A percentile compares a stretch with the other conserved stretches of the same genome.
These are phyloP conservation scores for Tapera naevia DNA, from an alignment of 2,797 vertebrate species.

Conservation along the genomic window DNA sequence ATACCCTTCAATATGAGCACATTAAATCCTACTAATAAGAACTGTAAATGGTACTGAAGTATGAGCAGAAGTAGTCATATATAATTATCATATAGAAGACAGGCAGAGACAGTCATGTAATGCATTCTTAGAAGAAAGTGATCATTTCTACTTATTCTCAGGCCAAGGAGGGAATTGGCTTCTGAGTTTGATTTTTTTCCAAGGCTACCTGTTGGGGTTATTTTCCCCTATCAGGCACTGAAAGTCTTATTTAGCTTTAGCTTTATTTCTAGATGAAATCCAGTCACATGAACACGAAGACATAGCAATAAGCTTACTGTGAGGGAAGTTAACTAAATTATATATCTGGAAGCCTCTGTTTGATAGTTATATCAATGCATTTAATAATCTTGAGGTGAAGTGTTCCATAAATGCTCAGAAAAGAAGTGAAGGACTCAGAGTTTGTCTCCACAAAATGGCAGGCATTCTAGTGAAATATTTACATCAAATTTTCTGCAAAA, in stretches of 20 bases:
- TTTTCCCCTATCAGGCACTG: background rate
- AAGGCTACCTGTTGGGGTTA: background rate
- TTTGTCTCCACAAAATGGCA: background rate
- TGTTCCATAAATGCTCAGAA: background rate
- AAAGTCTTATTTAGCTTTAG: background rate
- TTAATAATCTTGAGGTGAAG: background rate
- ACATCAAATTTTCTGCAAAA: constrained; percentile 1
- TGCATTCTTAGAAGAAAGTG: background rate
- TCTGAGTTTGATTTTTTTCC: background rate
- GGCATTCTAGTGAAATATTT: constrained; percentile 11
- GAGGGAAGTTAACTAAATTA: background rate
- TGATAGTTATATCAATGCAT: background rate
- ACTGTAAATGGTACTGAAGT: background rate
- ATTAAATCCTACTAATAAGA: background rate
- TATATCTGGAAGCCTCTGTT: background rate
- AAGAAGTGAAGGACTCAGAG: background rate
- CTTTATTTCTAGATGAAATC: background rate
- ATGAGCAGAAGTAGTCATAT: background rate
- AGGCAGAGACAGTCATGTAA: background rate
- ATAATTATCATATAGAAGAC: background rate
- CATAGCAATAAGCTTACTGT: background rate
- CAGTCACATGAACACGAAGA: background rate
- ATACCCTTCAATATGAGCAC: background rate
- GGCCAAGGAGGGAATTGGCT: background rate
- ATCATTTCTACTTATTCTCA: background rate